These are phyloP conservation scores for Silurus aristotelis DNA, from an alignment of 2,797 vertebrate species.

Conservation along the genomic window DNA sequence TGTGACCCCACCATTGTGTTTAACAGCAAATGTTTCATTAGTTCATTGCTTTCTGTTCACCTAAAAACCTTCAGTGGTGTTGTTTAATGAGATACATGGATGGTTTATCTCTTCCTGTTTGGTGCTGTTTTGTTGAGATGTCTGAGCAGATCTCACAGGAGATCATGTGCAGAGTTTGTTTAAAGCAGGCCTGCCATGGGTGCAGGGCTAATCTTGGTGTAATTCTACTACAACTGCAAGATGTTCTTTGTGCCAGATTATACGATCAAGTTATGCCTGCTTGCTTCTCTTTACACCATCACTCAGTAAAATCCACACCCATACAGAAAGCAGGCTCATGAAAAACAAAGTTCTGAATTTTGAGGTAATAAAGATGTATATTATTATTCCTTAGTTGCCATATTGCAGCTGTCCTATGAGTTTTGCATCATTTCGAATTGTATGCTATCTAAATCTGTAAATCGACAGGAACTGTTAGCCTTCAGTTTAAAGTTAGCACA, in stretches of 20 bases:
- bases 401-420: no score
- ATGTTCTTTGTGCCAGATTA: no score
- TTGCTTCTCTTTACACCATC: no score
- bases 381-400: no score
- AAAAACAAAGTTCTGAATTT: no score
- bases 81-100: not conserved
- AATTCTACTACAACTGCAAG: no score
- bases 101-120: not conserved
- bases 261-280: no score
- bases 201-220: not conserved
- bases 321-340: no score
- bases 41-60: not conserved
- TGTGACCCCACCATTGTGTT: conserved; percentile 99
- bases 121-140: not conserved
- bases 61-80: not conserved
- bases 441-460: not conserved
- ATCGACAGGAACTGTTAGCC: not conserved
- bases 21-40: conserved; percentile 66
- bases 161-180: not conserved
- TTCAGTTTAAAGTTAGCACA: not conserved
- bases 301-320: no score
- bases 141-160: not conserved
- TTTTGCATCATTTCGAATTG: no score
- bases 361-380: no score
- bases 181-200: not conserved